Evolutionary conservation across 2,888 invertebrate species (phyloP), one percentile per base, ranked within the genome.

Genomic region (Andrena praecox): DNA sequence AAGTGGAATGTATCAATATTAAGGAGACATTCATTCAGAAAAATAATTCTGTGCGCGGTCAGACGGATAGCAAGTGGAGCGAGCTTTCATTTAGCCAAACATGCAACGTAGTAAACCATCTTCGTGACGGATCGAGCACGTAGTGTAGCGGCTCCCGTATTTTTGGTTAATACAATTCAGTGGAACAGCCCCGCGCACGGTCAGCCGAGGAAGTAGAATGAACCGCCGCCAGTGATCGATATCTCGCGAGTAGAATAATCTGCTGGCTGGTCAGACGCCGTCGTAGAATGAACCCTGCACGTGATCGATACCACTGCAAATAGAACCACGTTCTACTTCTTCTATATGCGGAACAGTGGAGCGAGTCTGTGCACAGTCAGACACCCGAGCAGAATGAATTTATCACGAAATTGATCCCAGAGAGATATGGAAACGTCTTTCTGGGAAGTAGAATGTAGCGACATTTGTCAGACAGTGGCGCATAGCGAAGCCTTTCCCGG

Each of bases 301-400:
- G 20, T 4, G 29, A 70, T 79, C 79, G 79, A 79, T 79, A 59
- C 2, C 35, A 12, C 20, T n/a, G 50, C 24, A 78, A 79, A 79
- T 69, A 77, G 78, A 54, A 56, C n/a, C n/a, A 66, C 27, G 79
- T 80, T 78, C 79, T 70, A 80, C 79, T 79, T 77, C 50, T 16
- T 4, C 8, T 16, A 29, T 35, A 48, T 31, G 4, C 24, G n/a
- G n/a, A 8, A 10, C 3, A n/a, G 48, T 31, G n/a, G 31, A 60
- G 48, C 16, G 5, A 70, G 42, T 20, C 24, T 27, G n/a, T 16
- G 7, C 42, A 12, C 10, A 24, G 24, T 27, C 27, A 3, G 27
- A 12, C 56, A 10, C 27, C 24, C 7, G 8, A 64, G 27, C 62
- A 24, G 33, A 63, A 63, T 60, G 20, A 52, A 20, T 52, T 52